Percentiles rank a stretch among this genome's conserved stretches.
Conservation (phyloP, 2,797 vertebrate species). For the Vespertilio murinus region DNA sequence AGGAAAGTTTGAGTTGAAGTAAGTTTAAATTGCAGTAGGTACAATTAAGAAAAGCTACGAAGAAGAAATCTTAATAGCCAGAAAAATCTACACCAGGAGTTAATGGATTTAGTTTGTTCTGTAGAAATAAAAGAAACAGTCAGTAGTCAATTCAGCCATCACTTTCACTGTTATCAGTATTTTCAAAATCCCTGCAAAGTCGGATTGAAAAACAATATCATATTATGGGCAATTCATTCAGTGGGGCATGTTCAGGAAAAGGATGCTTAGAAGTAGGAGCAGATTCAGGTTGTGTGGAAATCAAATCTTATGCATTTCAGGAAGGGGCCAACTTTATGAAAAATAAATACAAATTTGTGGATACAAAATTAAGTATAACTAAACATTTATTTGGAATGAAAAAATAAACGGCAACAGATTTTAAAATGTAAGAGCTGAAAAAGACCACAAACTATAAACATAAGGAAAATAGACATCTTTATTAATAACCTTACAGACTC, state of each 20-base stretch:
- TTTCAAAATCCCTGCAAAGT: not conserved
- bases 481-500: not conserved
- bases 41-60: not conserved
- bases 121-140: not conserved
- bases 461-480: not conserved
- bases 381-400: not conserved
- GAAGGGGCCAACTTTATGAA: not conserved
- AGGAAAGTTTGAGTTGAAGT: not conserved
- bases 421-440: not conserved
- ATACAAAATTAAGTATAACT: not conserved
- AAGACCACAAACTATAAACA: not conserved
- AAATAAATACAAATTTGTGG: not conserved
- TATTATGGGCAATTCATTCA: not conserved
- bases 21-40: not conserved
- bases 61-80: not conserved
- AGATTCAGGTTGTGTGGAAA: not conserved
- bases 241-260: not conserved
- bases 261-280: not conserved
- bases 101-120: not conserved
- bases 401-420: not conserved
- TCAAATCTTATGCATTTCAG: not conserved
- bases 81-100: not conserved
- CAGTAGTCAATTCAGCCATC: not conserved
- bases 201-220: not conserved
- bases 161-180: not conserved